Conservation (phyloP, 2,113 vertebrate species). For the Sinosuthora webbiana region DNA sequence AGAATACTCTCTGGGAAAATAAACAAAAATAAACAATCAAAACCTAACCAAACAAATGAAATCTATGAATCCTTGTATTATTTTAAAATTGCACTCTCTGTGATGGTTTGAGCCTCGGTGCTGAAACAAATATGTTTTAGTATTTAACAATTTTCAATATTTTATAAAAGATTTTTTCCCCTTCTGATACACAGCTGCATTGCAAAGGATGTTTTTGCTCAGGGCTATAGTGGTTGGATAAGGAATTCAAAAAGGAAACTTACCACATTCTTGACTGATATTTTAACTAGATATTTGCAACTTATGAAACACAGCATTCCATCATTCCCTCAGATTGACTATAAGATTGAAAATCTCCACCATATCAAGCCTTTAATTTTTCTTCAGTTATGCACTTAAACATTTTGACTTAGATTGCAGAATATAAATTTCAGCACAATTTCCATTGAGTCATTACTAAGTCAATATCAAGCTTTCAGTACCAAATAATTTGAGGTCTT, state of each 20-base stretch:
- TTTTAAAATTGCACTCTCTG: not conserved
- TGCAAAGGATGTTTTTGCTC: not conserved
- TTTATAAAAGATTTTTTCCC: accelerated
- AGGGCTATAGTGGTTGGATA: not conserved
- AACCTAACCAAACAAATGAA: not conserved
- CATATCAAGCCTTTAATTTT: not conserved
- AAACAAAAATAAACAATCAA: not conserved
- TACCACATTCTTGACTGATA: not conserved
- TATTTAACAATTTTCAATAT: not conserved
- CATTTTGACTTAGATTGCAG: not conserved
- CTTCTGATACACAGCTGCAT: not conserved
- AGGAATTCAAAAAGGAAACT: not conserved
- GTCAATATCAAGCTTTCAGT: not conserved
- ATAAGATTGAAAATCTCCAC: not conserved
- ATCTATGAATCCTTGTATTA: not conserved
- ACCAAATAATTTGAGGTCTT: not conserved
- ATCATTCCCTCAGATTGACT: not conserved
- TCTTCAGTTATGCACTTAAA: not conserved
- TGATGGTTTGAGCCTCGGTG: not conserved
- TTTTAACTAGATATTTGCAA: not conserved
- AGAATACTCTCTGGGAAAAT: not conserved
- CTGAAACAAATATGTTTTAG: not conserved
- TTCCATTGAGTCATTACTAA: not conserved
- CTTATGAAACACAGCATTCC: not conserved
- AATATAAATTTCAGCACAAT: not conserved